Evolutionary conservation across 2,888 invertebrate species (phyloP).

Genomic region (Cremastobaeus sp.): DNA sequence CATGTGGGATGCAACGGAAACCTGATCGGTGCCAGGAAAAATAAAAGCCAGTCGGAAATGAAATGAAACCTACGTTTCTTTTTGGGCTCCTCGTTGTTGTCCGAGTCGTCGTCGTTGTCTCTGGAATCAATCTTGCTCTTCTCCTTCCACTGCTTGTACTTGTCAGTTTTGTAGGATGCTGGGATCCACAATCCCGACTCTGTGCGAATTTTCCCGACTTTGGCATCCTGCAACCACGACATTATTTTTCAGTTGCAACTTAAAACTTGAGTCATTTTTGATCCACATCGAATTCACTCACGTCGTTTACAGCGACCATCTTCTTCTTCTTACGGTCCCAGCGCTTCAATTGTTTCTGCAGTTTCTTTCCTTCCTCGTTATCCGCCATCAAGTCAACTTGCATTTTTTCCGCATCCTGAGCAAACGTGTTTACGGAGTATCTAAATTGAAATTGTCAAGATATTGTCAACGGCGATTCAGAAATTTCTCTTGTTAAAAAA

Average conservation of each 20-base stretch:
- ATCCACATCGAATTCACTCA: slow-evolving; percentile 71
- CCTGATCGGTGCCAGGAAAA: background rate
- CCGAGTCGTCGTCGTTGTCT: slow-evolving; percentile 77
- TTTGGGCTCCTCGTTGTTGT: slow-evolving; percentile 76
- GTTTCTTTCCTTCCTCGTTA: slow-evolving; percentile 83
- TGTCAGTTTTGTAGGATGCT: slow-evolving; percentile 94
- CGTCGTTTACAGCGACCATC: slow-evolving; percentile 87
- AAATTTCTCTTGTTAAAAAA: background rate
- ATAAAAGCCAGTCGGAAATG: background rate
- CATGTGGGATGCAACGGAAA: too few relatives aligned
- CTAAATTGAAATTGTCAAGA: slow-evolving; percentile 76
- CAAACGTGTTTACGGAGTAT: slow-evolving; percentile 88
- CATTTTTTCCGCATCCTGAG: slow-evolving; percentile 86
- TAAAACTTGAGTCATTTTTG: background rate
- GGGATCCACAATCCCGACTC: slow-evolving; percentile 97
- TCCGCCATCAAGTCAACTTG: slow-evolving; percentile 92
- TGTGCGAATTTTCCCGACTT: slow-evolving; percentile 90
- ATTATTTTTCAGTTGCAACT: background rate
- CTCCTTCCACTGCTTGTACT: slow-evolving; percentile 92
- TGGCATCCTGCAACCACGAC: slow-evolving; percentile 79
- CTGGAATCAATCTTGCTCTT: slow-evolving; percentile 82
- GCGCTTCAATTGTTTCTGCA: slow-evolving; percentile 83
- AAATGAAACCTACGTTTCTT: slow-evolving; percentile 67
- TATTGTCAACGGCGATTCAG: background rate
- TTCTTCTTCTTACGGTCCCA: slow-evolving; percentile 99